Percentiles rank a stretch among this genome's conserved stretches.
phyloP scores from a whole-genome alignment of 2,113 vertebrate species.

The Mus spicilegus region DNA sequence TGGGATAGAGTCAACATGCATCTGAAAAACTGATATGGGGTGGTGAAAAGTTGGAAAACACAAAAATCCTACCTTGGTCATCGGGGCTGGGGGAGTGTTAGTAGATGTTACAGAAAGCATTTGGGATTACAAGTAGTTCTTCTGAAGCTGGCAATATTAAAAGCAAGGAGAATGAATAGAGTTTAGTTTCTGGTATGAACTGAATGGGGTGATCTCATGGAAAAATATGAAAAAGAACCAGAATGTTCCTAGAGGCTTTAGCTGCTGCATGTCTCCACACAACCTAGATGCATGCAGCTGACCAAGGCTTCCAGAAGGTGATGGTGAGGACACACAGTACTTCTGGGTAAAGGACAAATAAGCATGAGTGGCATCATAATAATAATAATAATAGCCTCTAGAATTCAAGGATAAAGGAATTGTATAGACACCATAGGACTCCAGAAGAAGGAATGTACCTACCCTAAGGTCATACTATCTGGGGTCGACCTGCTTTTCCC shows the following conservation, averaged over 20 bases:
- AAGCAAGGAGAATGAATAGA: background rate
- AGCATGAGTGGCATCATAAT: background rate
- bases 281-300: background rate
- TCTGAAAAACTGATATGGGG: too few relatives aligned
- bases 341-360: accelerated
- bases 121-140: background rate
- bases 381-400: background rate
- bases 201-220: background rate
- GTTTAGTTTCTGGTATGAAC: background rate
- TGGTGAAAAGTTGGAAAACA: background rate
- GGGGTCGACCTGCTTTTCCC: background rate
- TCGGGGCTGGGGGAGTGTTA: background rate
- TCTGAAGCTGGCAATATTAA: background rate
- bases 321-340: background rate
- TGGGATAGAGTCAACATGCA: background rate
- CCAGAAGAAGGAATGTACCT: background rate
- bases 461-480: too few relatives aligned
- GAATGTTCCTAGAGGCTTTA: background rate
- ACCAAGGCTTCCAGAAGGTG: background rate
- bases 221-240: background rate
- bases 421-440: background rate
- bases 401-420: background rate
- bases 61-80: background rate
- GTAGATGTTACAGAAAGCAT: background rate
- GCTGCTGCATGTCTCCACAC: background rate